A percentile compares a stretch with the other conserved stretches of the same genome.
Conservation (phyloP, 2,797 vertebrate species). For the Platyrinchus mystaceus region DNA sequence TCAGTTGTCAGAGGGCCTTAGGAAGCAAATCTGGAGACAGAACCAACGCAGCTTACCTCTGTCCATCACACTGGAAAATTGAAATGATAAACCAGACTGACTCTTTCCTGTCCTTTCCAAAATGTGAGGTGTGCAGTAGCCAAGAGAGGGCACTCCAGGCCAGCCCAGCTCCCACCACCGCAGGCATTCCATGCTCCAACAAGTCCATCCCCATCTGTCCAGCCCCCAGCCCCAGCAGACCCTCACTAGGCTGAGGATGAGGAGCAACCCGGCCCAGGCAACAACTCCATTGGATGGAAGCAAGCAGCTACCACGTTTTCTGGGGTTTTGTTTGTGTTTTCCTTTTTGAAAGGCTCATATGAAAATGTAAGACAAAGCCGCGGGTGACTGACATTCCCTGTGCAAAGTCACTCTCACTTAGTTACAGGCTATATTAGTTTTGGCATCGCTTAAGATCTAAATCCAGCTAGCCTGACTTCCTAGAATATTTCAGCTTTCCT, state of each 20-base stretch:
- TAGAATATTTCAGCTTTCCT: slow-evolving; percentile 62
- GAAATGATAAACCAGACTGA: neutral
- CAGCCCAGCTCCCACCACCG: neutral
- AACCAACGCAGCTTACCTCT: neutral
- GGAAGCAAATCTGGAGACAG: neutral
- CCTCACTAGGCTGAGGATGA: neutral
- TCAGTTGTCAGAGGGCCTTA: neutral
- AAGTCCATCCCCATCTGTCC: neutral
- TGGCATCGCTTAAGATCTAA: slow-evolving; percentile 43
- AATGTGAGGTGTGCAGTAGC: neutral
- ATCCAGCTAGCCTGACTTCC: slow-evolving; percentile 58
- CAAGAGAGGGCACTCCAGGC: slow-evolving; percentile 78
- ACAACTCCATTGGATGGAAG: neutral
- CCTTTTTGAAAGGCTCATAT: neutral
- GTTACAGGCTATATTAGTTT: slow-evolving; percentile 60
- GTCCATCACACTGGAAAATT: neutral
- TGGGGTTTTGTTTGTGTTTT: slow-evolving; percentile 43
- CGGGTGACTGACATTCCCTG: slow-evolving; percentile 59
- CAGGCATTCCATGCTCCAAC: neutral
- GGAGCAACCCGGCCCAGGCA: neutral
- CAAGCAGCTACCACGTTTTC: slow-evolving; percentile 9
- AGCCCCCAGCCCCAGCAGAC: neutral
- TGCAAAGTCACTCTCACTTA: slow-evolving; percentile 49
- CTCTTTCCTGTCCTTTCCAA: neutral
- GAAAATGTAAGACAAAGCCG: slow-evolving; percentile 48